Conservation (phyloP, 1,140 invertebrate species). For the Cotesia typhae region DNA sequence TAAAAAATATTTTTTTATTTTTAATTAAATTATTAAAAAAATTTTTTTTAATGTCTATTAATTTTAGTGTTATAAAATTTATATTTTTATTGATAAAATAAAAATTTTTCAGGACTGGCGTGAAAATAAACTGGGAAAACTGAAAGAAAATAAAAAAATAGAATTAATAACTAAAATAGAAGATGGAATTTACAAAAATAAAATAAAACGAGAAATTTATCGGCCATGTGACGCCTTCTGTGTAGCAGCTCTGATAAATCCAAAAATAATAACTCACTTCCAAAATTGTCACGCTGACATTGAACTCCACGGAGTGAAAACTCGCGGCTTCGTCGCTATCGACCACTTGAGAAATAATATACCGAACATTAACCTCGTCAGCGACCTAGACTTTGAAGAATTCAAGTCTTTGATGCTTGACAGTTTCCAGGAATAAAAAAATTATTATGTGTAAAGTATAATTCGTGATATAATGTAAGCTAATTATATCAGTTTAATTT, state of each 20-base stretch:
- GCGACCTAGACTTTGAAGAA: constrained; percentile 63
- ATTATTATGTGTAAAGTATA: neutral
- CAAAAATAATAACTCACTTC: constrained; percentile 49
- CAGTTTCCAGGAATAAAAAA: neutral
- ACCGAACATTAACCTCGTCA: constrained; percentile 68
- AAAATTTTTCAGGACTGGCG: constrained; percentile 68
- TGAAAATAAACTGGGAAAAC: constrained; percentile 59
- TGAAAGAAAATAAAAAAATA: constrained; percentile 58
- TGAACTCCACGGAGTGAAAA: constrained; percentile 67
- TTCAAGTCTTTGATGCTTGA: constrained; percentile 62
- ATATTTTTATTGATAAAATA: constrained; percentile 17
- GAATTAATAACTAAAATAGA: constrained; percentile 69
- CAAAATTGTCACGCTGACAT: constrained; percentile 65
- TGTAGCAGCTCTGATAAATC: constrained; percentile 65
- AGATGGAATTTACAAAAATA: constrained; percentile 53
- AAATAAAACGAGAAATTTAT: constrained; percentile 50
- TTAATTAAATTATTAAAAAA: too few relatives aligned
- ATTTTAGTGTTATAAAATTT: constrained; percentile 10
- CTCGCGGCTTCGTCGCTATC: constrained; percentile 71
- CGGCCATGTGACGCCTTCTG: constrained; percentile 69
- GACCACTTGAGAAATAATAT: constrained; percentile 66
- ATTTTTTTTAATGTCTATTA: neutral
- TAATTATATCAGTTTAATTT: neutral
- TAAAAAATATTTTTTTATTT: too few relatives aligned
- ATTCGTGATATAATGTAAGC: neutral